phyloP scores from a whole-genome alignment of 2,797 vertebrate species.

The Sebastolobus alascanus region DNA sequence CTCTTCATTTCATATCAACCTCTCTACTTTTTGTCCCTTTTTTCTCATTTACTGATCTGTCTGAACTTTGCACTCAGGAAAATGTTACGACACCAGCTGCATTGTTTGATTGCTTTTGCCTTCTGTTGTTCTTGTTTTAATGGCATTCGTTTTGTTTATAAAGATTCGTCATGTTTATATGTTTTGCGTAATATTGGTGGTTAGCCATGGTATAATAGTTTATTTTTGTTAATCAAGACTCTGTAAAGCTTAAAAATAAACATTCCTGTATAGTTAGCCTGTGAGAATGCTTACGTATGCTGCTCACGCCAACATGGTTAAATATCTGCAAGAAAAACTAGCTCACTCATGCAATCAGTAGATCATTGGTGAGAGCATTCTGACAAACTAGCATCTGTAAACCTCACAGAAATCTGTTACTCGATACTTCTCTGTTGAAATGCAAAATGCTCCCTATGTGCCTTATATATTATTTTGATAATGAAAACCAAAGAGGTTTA shows the following conservation, averaged over 20 bases:
- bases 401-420: slow-evolving; percentile 39
- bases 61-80: slow-evolving; percentile 81
- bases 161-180: slow-evolving; percentile 33
- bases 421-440: slow-evolving; percentile 31
- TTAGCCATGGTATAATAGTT: slow-evolving; percentile 51
- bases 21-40: neutral
- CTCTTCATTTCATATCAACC: neutral
- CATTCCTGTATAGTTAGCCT: slow-evolving; percentile 49
- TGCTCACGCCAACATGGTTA: slow-evolving; percentile 49
- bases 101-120: slow-evolving; percentile 51
- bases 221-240: slow-evolving; percentile 62
- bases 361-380: slow-evolving; percentile 50
- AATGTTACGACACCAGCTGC: slow-evolving; percentile 71
- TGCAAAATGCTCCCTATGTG: slow-evolving; percentile 69
- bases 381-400: slow-evolving; percentile 42
- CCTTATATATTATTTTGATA: slow-evolving; percentile 78
- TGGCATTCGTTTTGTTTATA: slow-evolving; percentile 8
- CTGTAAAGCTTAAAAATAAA: slow-evolving; percentile 49
- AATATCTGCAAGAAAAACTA: slow-evolving; percentile 37
- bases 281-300: slow-evolving; percentile 36
- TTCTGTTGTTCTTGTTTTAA: slow-evolving; percentile 33
- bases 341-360: slow-evolving; percentile 32
- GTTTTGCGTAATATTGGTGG: slow-evolving; percentile 38
- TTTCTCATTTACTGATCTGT: slow-evolving; percentile 45
- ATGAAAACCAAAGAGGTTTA: slow-evolving; percentile 78